Evolutionary conservation across 2,888 invertebrate genomes (phyloP).

Genomic region (Chymomyza fuscimana): DNA sequence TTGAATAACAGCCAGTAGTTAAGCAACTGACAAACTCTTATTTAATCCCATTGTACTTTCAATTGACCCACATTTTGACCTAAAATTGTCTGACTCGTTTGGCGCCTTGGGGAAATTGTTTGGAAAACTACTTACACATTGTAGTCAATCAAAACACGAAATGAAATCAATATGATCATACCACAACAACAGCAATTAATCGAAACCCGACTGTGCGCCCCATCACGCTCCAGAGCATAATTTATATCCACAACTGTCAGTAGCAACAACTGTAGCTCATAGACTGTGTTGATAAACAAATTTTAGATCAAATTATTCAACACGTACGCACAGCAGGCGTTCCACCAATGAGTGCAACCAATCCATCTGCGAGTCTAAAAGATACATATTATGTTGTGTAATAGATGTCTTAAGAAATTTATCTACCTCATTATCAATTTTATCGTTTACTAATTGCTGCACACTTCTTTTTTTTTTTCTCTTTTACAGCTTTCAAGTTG

Average conservation of each 20-base stretch:
- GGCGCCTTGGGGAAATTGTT: slow-evolving; percentile 59
- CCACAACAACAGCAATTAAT: slow-evolving; percentile 13
- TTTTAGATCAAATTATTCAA: neutral
- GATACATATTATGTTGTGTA: neutral
- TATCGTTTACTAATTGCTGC: neutral
- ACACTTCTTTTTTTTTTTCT: neutral
- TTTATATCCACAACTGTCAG: neutral
- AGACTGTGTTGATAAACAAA: slow-evolving; percentile 6
- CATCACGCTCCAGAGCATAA: neutral
- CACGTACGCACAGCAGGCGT: slow-evolving; percentile 3
- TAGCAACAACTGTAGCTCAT: neutral
- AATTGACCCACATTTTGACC: slow-evolving; percentile 48
- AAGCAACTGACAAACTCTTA: neutral
- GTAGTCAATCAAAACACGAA: slow-evolving; percentile 58
- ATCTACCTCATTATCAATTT: slow-evolving; percentile 13
- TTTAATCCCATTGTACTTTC: neutral
- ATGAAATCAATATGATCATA: slow-evolving; percentile 49
- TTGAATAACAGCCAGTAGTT: neutral
- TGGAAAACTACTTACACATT: slow-evolving; percentile 30
- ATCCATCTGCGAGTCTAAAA: neutral
- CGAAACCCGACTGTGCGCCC: slow-evolving; percentile 5
- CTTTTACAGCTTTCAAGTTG: slow-evolving; percentile 87
- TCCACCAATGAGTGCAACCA: neutral
- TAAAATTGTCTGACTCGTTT: slow-evolving; percentile 40
- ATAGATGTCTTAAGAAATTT: neutral